Percentiles rank a stretch among this genome's conserved stretches.
These are phyloP conservation scores for Melieria omissa DNA, from an alignment of 2,888 invertebrate genomes.

Conservation along the genomic window DNA sequence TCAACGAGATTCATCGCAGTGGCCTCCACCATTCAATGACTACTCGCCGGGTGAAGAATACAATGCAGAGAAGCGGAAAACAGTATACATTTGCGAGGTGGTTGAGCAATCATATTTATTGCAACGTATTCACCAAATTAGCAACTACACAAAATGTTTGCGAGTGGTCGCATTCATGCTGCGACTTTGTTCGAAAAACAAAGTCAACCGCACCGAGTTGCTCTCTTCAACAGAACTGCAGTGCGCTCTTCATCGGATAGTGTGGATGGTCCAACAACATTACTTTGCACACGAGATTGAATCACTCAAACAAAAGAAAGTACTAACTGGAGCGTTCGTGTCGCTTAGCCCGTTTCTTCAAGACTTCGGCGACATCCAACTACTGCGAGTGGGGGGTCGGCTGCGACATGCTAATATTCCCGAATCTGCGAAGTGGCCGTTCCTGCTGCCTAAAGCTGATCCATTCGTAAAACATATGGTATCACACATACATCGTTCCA, in stretches of 20 bases:
- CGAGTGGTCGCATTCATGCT: slow-evolving; percentile 24
- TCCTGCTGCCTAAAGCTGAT: slow-evolving; percentile 33
- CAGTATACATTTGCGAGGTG: neutral
- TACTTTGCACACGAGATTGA: neutral
- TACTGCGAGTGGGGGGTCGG: slow-evolving; percentile 35
- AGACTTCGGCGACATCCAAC: neutral
- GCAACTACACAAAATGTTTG: slow-evolving; percentile 11
- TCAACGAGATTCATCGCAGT: slow-evolving; percentile 43
- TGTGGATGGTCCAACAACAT: slow-evolving; percentile 4
- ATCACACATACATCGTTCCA: slow-evolving; percentile 21
- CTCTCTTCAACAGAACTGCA: neutral
- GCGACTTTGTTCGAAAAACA: slow-evolving; percentile 9
- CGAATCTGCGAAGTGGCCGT: slow-evolving; percentile 24
- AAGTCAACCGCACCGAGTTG: neutral
- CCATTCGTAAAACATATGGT: slow-evolving; percentile 18
- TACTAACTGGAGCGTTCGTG: slow-evolving; percentile 14
- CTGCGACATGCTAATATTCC: slow-evolving; percentile 7
- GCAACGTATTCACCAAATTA: slow-evolving; percentile 3
- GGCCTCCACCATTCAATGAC: slow-evolving; percentile 37
- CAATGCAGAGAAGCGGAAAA: neutral
- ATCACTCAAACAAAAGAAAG: neutral
- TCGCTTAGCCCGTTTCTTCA: slow-evolving; percentile 33
- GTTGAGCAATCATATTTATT: neutral
- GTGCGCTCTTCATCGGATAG: neutral
- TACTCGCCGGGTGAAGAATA: neutral